Evolutionary conservation across 35 echinoderm and acorn worm genomes (phyloP).

Genomic region (Acanthaster planci): DNA sequence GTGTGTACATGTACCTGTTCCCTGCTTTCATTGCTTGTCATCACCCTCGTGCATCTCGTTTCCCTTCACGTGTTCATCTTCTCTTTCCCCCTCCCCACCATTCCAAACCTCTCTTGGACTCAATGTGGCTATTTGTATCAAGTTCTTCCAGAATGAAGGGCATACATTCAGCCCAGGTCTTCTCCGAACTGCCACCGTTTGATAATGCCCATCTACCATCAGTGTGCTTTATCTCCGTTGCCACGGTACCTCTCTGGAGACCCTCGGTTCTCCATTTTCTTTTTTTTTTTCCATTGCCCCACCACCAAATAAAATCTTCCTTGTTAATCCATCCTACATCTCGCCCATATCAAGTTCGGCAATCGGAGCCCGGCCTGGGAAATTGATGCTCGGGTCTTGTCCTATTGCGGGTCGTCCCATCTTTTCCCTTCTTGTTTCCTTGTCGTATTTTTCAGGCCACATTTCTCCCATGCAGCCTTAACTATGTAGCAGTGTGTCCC

Average conservation of each 20-base stretch:
- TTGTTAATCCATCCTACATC: conserved; percentile 16
- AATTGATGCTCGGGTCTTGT: conserved; percentile 8
- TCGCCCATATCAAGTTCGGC: conserved; percentile 4
- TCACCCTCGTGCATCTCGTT: background rate
- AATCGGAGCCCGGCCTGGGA: conserved; percentile 12
- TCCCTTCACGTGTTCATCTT: background rate
- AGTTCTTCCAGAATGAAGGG: conserved; percentile 1
- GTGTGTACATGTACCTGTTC: background rate
- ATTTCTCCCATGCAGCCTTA: background rate
- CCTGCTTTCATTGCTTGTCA: background rate
- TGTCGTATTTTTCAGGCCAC: background rate
- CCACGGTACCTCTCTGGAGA: background rate
- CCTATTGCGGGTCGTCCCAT: background rate
- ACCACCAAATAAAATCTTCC: conserved; percentile 1
- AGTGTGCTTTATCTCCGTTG: background rate
- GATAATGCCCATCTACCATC: background rate
- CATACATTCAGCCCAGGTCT: background rate
- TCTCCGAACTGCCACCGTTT: background rate
- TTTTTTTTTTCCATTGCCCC: background rate
- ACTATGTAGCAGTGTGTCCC: no score
- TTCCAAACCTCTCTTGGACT: background rate
- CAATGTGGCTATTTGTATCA: conserved; percentile 14
- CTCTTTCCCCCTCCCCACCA: background rate
- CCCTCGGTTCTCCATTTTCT: background rate
- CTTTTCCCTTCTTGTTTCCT: background rate